Evolutionary conservation across 2,113 vertebrate species (phyloP), one percentile per base, ranked within the genome.

Genomic region (Scophthalmus maximus): DNA sequence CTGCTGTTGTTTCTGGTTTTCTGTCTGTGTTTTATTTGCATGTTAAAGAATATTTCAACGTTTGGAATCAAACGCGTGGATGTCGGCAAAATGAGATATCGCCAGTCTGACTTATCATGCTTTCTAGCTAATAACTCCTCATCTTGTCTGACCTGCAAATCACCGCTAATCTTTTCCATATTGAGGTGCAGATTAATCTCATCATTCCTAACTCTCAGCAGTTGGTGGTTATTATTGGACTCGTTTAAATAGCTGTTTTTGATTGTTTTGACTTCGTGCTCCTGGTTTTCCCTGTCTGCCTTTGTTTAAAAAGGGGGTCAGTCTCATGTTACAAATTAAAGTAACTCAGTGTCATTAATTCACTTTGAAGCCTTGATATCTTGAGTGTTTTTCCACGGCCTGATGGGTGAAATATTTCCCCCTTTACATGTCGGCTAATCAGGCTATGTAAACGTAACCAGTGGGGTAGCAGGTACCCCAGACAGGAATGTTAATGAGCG

Each of bases 401-500:
- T 6, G 12, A 61, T 46, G 23, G 26, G 67, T 64, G 65, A 64
- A 63, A 82, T 76, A 57, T 59, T 68, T 73, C 47, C 34, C 51
- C 15, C n/a, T n/a, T n/a, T 47, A 68, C 58, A 63, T 49, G 32
- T 57, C 20, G 9, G 40, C 77, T 87, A 83, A 88, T 87, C 73
- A 68, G 44, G 59, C 68, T 81, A 66, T 86, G 76, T 86, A 89
- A 90, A 89, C 69, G 5, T 47, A 63, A 81, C 68, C 82, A 71
- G 78, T 60, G 60, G 71, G n/a, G 87, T 71, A 78, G 74, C 78
- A 74, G 76, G 85, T 88, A 78, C 87, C 74, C 79, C 86, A 89
- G 87, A 90, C 90, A 90, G 87, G 87, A 92, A 92, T 92, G 79
- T 90, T 92, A 89, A 89, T 81, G 84, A 91, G 85, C 29, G 6